Evolutionary conservation across 2,113 vertebrate species (phyloP).

Genomic region (Crotalus horridus): DNA sequence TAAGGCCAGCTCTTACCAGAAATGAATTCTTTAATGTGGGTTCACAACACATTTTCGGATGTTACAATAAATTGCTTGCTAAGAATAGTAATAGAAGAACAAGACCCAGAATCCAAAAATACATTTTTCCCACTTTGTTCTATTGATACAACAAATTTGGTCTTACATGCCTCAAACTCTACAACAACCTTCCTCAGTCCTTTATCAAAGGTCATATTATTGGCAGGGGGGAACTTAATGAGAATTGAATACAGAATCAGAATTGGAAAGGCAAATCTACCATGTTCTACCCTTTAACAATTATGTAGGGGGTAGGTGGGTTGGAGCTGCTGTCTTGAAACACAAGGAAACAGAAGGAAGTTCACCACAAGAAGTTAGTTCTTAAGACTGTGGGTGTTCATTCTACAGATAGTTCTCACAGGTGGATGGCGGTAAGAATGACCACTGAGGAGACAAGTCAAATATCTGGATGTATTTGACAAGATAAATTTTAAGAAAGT

Average conservation of each 20-base stretch:
- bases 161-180: not conserved
- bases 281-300: not conserved
- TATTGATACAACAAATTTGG: not conserved
- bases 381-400: not conserved
- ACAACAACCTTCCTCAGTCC: not conserved
- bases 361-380: not conserved
- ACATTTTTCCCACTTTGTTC: not conserved
- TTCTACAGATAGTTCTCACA: not conserved
- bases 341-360: not conserved
- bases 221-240: not conserved
- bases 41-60: not conserved
- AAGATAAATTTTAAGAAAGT: not conserved
- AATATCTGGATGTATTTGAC: not conserved
- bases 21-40: not conserved
- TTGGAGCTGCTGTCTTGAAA: not conserved
- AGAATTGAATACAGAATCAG: not conserved
- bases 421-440: not conserved
- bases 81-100: not conserved
- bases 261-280: not conserved
- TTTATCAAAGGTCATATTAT: not conserved
- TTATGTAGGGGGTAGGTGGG: not conserved
- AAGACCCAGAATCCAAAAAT: not conserved
- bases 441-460: not conserved
- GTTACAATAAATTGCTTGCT: not conserved
- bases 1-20: not conserved